Evolutionary conservation across 2,113 vertebrate species (phyloP).

Genomic region (Aptenodytes patagonicus): DNA sequence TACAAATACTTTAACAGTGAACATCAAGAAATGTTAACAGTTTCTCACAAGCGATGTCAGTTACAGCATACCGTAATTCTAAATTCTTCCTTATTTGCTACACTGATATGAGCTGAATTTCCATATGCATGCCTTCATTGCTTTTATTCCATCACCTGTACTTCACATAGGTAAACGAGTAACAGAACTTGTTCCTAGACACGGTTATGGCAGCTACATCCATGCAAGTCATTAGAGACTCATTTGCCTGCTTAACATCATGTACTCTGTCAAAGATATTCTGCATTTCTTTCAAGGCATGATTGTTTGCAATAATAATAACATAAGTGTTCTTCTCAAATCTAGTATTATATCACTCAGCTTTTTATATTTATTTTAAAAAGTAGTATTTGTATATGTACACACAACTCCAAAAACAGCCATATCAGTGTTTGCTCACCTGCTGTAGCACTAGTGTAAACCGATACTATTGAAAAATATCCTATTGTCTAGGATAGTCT

Average conservation of each 20-base stretch:
- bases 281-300: not conserved
- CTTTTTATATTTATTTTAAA: not conserved
- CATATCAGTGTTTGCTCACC: slow-evolving; percentile 55
- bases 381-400: not conserved
- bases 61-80: not conserved
- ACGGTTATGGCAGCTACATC: not conserved
- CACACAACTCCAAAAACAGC: not conserved
- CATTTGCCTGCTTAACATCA: not conserved
- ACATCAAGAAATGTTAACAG: not conserved
- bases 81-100: not conserved
- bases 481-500: not conserved
- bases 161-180: not conserved
- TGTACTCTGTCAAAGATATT: not conserved
- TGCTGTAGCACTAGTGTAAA: slow-evolving; percentile 37
- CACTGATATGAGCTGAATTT: not conserved
- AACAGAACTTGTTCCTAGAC: not conserved
- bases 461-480: slow-evolving; percentile 4
- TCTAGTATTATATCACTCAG: not conserved
- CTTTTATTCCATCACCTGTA: not conserved
- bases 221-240: not conserved
- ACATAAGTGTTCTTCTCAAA: not conserved
- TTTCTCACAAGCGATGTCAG: not conserved
- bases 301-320: not conserved
- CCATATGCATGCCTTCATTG: not conserved
- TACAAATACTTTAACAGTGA: not conserved